Conservation (phyloP, 2,113 vertebrate species). For the human region DNA sequence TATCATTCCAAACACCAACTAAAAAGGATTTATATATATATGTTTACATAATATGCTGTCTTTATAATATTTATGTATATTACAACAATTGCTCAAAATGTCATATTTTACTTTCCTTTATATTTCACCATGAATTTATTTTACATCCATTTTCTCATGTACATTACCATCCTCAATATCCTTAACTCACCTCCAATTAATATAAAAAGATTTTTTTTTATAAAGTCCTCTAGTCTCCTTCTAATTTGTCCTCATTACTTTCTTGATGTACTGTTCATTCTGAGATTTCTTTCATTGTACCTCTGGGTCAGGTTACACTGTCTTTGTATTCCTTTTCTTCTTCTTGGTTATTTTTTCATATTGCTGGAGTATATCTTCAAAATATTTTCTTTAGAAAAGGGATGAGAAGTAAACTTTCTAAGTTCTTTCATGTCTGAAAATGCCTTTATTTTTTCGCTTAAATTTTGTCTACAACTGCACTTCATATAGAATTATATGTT, state of each 20-base stretch:
- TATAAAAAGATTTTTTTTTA: background rate
- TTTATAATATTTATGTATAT: background rate
- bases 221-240: conserved; percentile 6
- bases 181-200: background rate
- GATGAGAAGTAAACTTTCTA: background rate
- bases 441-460: background rate
- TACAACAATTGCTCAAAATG: background rate
- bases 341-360: conserved; percentile 6
- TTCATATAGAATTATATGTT: background rate
- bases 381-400: conserved; percentile 12
- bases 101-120: conserved; percentile 7
- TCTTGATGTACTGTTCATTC: background rate
- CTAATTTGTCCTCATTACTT: conserved; percentile 1
- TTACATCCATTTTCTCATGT: background rate
- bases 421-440: conserved; percentile 24
- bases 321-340: background rate
- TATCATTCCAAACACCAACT: background rate
- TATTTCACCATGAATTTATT: background rate
- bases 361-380: background rate
- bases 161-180: background rate
- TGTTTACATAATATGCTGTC: background rate
- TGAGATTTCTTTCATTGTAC: conserved; percentile 13
- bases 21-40: background rate
- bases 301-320: background rate
- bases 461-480: background rate